Conservation (phyloP, 2,797 vertebrate species). For the Oryzias dopingdopingensis region DNA sequence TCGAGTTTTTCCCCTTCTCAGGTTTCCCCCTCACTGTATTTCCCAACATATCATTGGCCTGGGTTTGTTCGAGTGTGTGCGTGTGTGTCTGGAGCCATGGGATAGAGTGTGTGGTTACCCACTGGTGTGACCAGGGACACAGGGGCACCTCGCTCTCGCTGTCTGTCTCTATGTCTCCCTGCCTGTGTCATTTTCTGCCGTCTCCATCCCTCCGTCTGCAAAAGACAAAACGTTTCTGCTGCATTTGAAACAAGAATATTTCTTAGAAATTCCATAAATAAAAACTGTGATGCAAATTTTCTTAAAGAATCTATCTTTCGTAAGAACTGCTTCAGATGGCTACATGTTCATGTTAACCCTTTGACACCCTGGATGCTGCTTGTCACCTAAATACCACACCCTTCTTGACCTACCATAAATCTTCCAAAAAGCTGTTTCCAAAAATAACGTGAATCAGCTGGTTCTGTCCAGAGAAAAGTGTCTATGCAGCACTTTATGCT, state of each 20-base stretch:
- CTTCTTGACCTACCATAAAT: too few species aligned
- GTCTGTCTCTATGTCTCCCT: conserved; percentile 10
- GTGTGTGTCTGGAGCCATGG: conserved; percentile 63
- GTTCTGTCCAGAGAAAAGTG: too few species aligned
- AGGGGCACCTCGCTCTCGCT: conserved; percentile 56
- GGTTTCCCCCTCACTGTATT: conserved; percentile 64
- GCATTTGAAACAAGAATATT: not conserved
- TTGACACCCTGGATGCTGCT: too few species aligned
- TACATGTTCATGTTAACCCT: too few species aligned
- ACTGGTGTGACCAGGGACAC: conserved; percentile 65
- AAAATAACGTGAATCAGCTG: too few species aligned
- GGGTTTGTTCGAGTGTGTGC: conserved; percentile 41
- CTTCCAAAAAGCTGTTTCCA: too few species aligned
- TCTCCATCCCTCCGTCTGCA: not conserved
- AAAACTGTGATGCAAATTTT: not conserved
- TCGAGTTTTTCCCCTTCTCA: conserved; percentile 74
- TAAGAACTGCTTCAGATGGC: too few species aligned
- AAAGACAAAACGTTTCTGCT: not conserved
- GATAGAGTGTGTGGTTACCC: conserved; percentile 68
- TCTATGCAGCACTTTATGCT: too few species aligned
- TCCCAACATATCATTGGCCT: conserved; percentile 75
- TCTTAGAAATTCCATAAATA: not conserved
- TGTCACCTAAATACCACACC: too few species aligned
- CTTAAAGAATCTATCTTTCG: not conserved
- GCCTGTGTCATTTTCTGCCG: conserved; percentile 27